These are phyloP conservation scores for Hyperopisus bebe DNA, from an alignment of 2,113 vertebrate genomes.

Conservation along the genomic window DNA sequence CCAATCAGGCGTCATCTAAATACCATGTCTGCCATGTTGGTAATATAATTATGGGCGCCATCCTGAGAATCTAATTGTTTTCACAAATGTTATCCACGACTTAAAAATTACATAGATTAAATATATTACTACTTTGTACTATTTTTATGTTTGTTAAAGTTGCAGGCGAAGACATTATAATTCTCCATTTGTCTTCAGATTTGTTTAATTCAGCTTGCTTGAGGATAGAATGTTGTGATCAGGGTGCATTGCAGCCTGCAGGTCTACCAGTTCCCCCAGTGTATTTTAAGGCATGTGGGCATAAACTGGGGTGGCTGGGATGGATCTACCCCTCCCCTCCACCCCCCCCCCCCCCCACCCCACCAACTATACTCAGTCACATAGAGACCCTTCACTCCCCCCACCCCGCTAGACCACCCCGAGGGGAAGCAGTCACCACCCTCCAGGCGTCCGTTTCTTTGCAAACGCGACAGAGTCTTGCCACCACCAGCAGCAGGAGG, in stretches of 20 bases:
- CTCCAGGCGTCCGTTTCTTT: not conserved
- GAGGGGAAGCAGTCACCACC: not conserved
- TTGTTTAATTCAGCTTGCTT: not conserved
- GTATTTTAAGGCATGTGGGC: not conserved
- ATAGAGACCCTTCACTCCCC: not conserved
- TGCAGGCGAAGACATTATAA: not conserved
- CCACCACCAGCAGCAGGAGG: not conserved
- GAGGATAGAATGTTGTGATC: not conserved
- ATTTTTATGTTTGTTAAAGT: slow-evolving; percentile 1
- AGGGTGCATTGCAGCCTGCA: not conserved
- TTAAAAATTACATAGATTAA: not conserved
- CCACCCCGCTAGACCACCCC: not conserved
- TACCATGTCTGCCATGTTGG: not conserved
- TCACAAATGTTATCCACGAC: slow-evolving; percentile 7
- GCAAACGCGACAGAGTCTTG: not conserved
- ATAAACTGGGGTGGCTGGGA: not conserved
- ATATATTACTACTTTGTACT: not conserved
- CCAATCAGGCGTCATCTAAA: not conserved
- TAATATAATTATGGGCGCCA: not conserved
- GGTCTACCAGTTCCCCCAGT: not conserved
- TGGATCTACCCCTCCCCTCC: not conserved
- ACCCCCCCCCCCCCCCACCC: not conserved
- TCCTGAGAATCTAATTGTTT: slow-evolving; percentile 9
- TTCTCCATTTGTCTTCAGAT: not conserved
- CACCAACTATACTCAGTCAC: not conserved